Base-by-base conservation (phyloP, 2,113 vertebrate species). In the Macheiramphus alcinus region DNA sequence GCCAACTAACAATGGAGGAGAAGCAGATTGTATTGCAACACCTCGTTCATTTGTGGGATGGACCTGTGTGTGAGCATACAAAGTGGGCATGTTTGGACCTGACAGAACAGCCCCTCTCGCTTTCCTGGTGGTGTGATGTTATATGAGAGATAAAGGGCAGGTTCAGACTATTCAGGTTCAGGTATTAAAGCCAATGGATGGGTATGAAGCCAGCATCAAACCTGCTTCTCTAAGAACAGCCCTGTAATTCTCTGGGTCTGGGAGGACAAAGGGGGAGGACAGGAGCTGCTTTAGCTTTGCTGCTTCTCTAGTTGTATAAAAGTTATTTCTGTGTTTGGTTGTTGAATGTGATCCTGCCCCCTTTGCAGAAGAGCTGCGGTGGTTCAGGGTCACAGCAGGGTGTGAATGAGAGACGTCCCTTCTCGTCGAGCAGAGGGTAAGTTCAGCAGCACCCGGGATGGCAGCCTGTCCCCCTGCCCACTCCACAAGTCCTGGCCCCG, bases 311-410 rank as follows among this genome's bases (percentile, higher is more conserved):
- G 43, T 22, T 58, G 32, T 38, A 36, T 7, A 6, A 5, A 67
- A 74, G 43, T 25, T 17, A 6, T 79, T 53, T 62, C 74, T 66
- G 13, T 42, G n/a, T 27, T 56, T 76, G 59, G 9, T 34, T 76
- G 31, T 9, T 90, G 55, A 97, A 71, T 5, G 9, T 86, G 34
- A 67, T 53, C 40, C 63, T 92, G 32, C 10, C 27, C 43, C 29
- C 84, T 53, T 84, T 84, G 47, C 85, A 98, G 97, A 97, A 90
- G 53, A 86, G 11, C 88, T 97, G 96, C 3, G 34, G 66, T 27
- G 93, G 68, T 23, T 86, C 79, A 29, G 83, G 63, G 23, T 82
- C 82, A 13, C 66, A 40, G 81, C 84, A 96, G 82, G 53, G 58
- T 27, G 29, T 19, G 16, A 88, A 84, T 0, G 32, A 90, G 3